These are phyloP conservation scores for Trachelipus rathkii DNA, from an alignment of 1,140 invertebrate species.

Conservation along the genomic window DNA sequence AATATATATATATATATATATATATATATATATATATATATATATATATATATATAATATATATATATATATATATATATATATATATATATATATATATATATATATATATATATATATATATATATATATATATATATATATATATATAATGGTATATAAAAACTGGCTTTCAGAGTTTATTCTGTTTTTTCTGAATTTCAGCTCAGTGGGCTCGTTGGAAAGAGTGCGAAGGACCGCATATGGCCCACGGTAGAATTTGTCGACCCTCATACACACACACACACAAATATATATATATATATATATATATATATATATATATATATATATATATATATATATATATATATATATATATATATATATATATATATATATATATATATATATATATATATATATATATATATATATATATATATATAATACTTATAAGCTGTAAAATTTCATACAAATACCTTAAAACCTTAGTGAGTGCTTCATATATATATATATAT, in stretches of 20 bases:
- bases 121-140: slow-evolving; percentile 29
- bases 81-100: slow-evolving; percentile 12
- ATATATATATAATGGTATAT: no score
- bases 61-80: slow-evolving; percentile 3
- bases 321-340: slow-evolving; percentile 26
- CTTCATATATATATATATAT: slow-evolving; percentile 21
- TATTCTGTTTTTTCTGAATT: neutral
- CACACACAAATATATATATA: no score
- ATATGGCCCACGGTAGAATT: no score
- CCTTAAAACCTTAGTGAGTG: no score
- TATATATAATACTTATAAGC: neutral
- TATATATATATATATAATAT: neutral
- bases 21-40: slow-evolving; percentile 20
- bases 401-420: slow-evolving; percentile 26
- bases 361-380: neutral
- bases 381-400: slow-evolving; percentile 28
- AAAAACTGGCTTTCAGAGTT: neutral
- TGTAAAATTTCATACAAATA: no score
- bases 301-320: neutral
- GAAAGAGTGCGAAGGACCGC: no score
- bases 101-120: slow-evolving; percentile 17
- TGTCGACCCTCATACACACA: no score
- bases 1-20: neutral
- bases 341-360: slow-evolving; percentile 14
- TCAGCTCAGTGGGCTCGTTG: no score